phyloP scores from a whole-genome alignment of 35 echinoderm and acorn worm species.

The Heliocidaris erythrogramma region DNA sequence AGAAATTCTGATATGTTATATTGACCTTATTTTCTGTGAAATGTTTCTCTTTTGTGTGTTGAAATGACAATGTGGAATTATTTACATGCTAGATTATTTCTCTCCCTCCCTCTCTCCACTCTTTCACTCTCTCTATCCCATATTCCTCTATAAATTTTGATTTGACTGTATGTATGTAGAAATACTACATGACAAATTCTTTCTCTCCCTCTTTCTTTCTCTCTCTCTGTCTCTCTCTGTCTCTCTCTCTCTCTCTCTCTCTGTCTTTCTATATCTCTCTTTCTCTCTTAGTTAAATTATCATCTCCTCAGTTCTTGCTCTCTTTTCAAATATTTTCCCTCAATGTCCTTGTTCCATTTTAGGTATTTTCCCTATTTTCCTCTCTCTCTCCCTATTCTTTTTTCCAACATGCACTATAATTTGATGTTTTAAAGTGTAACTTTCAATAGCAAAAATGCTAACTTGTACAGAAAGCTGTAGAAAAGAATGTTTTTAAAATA shows the following conservation, averaged over 20 bases:
- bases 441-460: neutral
- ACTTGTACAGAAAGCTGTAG: no score
- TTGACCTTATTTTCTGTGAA: neutral
- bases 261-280: neutral
- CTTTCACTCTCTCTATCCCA: no score
- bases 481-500: no score
- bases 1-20: neutral
- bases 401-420: neutral
- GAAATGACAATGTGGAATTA: neutral
- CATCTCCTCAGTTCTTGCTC: neutral
- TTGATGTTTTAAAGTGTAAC: neutral
- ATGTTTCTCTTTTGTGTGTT: neutral
- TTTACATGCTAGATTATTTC: neutral
- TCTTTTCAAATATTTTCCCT: neutral
- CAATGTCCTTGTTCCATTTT: neutral
- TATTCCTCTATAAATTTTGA: neutral
- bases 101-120: neutral
- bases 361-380: neutral
- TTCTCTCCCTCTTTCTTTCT: no score
- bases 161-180: no score
- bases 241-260: neutral
- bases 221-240: no score
- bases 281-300: neutral
- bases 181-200: no score
- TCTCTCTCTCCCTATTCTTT: neutral